Evolutionary conservation across 2,888 invertebrate species (phyloP).

Genomic region (Lysandra bellargus): DNA sequence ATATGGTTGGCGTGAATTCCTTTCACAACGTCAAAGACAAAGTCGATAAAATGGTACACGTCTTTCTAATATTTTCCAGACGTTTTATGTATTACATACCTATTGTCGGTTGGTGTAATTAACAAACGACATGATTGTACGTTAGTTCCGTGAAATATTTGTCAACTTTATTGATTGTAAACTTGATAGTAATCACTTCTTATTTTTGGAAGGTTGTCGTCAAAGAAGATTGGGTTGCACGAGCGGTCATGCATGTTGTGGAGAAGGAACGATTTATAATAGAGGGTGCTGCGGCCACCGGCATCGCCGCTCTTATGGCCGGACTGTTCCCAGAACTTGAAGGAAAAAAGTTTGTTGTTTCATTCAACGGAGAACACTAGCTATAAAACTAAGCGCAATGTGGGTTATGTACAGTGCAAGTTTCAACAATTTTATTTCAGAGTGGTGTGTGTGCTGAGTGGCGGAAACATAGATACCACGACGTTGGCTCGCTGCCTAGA

Average conservation of each 20-base stretch:
- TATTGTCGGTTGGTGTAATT: too few relatives aligned
- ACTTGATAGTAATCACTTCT: neutral
- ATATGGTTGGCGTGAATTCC: constrained; percentile 65
- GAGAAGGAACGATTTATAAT: constrained; percentile 93
- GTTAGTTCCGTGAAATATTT: too few relatives aligned
- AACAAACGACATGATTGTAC: too few relatives aligned
- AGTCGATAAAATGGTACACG: constrained; percentile 69
- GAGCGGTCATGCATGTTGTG: constrained; percentile 88
- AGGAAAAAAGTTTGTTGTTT: constrained; percentile 85
- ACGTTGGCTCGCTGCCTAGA: constrained; percentile 92
- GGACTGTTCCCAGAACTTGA: constrained; percentile 89
- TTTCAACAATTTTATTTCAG: constrained; percentile 65
- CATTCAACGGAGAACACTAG: neutral
- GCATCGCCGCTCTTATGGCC: constrained; percentile 89
- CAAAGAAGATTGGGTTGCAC: constrained; percentile 90
- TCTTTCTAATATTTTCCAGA: too few relatives aligned
- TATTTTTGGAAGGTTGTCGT: constrained; percentile 82
- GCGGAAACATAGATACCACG: constrained; percentile 95
- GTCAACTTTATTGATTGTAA: neutral
- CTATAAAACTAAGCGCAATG: neutral
- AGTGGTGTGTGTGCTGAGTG: constrained; percentile 89
- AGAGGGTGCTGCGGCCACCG: constrained; percentile 92
- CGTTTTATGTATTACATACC: neutral
- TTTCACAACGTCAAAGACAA: constrained; percentile 64
- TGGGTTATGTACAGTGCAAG: neutral